Percentiles rank a stretch among this genome's conserved stretches.
Conservation (phyloP, 2,113 vertebrate genomes). For the Oncorhynchus gorbuscha region DNA sequence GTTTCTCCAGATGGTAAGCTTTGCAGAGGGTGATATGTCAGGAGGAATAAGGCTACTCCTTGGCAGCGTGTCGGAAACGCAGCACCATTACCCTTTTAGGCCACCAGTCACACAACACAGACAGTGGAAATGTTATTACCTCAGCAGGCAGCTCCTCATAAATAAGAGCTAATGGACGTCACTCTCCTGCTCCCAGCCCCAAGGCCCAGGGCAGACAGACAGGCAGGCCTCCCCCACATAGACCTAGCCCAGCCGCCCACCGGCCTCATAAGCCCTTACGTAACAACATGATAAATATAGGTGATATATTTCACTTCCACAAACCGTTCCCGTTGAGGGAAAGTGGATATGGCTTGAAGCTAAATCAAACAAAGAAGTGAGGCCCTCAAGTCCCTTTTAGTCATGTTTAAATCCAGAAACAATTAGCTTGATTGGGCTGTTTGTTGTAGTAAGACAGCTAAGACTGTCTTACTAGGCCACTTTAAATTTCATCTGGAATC, state of each 20-base stretch:
- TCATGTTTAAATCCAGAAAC: background rate
- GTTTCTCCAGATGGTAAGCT: conserved; percentile 45
- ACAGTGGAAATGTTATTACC: conserved; percentile 65
- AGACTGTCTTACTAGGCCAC: background rate
- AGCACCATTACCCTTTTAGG: conserved; percentile 63
- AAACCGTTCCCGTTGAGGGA: conserved; percentile 11
- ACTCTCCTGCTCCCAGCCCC: conserved; percentile 15
- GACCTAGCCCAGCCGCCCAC: background rate
- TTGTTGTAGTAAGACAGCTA: background rate
- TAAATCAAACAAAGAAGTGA: conserved; percentile 1
- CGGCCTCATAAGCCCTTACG: conserved; percentile 25
- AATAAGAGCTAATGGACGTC: conserved; percentile 63
- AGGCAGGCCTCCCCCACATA: conserved; percentile 4
- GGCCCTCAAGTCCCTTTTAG: background rate
- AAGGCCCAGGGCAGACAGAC: conserved; percentile 11
- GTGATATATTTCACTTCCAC: conserved; percentile 9
- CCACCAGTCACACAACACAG: conserved; percentile 45
- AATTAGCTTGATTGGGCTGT: background rate
- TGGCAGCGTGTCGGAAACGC: conserved; percentile 59
- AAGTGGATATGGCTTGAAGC: background rate
- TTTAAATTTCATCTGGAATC: conserved; percentile 21
- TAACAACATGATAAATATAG: conserved; percentile 10
- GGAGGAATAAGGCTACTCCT: conserved; percentile 56
- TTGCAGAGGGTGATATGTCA: conserved; percentile 46
- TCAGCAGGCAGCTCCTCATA: conserved; percentile 55